Base-by-base conservation (phyloP, 2,113 vertebrate genomes). In the Calidris pygmaea region DNA sequence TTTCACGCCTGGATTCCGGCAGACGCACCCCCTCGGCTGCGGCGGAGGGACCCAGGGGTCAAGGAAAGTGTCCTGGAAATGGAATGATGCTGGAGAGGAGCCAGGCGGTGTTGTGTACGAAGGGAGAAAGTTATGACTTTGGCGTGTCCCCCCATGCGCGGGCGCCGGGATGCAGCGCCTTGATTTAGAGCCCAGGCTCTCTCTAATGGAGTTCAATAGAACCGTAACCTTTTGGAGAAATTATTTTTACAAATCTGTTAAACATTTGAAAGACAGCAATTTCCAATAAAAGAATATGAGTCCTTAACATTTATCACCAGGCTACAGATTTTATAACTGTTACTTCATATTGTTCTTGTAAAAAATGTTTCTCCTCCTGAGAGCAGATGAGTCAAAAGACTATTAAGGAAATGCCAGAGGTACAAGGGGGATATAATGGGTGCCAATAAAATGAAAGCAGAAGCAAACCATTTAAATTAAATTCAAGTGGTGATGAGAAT, bases 1-100 rank as follows among this genome's bases (percentile, higher is more conserved):
- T 99, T 99, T 99, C 98, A 98, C 94, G 98, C 98, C 98, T 98
- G 98, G 90, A 94, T 98, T 98, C 98, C 97, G 52, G 93, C 96
- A 73, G 62, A 88, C 68, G 39, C 71, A 62, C 58, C 96, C 97
- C 94, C 91, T 97, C n/a, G 23, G 93, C 83, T 37, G 93, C 39
- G 47, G 93, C 27, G 56, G 90, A 77, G 89, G 97, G 95, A 93
- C 97, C 95, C 17, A 17, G 9, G 77, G 98, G 96, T 98, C 97
- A 98, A 96, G 92, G 95, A 45, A 95, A 93, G 67, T 85, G 96
- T 95, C 94, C 95, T 84, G 96, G 92, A 94, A 65, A 96, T 94
- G 92, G 97, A 94, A 89, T 32, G 87, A 65, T 29, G 52, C 63
- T 96, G 96, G 96, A 92, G 81, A 79, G 55, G 78, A 92, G 96